Percentiles rank a stretch among this genome's conserved stretches.
Evolutionary conservation across 2,797 vertebrate species (phyloP).

Genomic region (Danionella dracula): DNA sequence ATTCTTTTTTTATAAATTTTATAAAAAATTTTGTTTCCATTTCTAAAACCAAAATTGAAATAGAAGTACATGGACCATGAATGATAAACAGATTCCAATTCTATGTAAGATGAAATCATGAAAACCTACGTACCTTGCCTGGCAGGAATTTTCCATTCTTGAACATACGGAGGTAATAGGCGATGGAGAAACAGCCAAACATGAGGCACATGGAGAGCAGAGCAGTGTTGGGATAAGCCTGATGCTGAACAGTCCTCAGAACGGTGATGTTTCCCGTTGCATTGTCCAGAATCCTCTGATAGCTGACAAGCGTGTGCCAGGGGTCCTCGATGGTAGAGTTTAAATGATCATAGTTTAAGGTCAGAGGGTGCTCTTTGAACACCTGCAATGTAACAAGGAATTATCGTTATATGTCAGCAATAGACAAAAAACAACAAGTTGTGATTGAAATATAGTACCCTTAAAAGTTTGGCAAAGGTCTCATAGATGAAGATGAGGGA

Average conservation of each 20-base stretch:
- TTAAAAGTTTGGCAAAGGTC: constrained; percentile 86
- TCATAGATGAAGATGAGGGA: constrained; percentile 98
- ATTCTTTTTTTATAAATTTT: no score
- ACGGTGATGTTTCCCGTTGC: constrained; percentile 57
- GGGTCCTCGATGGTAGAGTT: constrained; percentile 53
- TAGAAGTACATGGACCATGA: no score
- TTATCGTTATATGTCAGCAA: no score
- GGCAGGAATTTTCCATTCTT: constrained; percentile 86
- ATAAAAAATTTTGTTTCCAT: no score
- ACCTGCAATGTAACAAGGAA: constrained; percentile 60
- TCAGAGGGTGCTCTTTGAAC: constrained; percentile 78
- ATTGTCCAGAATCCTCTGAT: constrained; percentile 53
- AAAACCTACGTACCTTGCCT: constrained; percentile 68
- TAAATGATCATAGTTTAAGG: constrained; percentile 42
- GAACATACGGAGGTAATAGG: constrained; percentile 80
- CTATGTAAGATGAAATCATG: not conserved
- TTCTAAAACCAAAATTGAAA: no score
- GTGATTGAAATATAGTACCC: no score
- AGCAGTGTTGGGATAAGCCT: constrained; percentile 69
- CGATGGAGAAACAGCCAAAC: constrained; percentile 81
- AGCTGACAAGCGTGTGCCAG: constrained; percentile 54
- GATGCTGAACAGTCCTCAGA: constrained; percentile 38
- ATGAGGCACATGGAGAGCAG: constrained; percentile 86
- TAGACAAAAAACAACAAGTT: no score
- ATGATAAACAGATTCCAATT: no score